phyloP scores from a whole-genome alignment of 30 jellyfish, hydroid and myxozoan species.

The Haliclystus octoradiatus region DNA sequence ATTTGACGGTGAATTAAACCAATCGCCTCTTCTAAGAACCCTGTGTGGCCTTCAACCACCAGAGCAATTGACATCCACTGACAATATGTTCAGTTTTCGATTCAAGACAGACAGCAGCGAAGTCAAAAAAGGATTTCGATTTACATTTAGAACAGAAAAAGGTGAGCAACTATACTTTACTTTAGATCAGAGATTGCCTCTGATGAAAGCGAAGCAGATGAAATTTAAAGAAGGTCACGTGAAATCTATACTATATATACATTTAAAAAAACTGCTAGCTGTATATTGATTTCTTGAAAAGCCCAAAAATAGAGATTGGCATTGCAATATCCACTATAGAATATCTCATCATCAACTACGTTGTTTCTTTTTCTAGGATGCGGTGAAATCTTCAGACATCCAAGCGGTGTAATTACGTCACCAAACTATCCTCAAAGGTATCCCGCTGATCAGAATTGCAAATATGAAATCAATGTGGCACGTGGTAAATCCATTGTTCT shows the following conservation, averaged over 20 bases:
- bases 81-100: not conserved
- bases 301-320: too few relatives aligned
- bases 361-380: too few relatives aligned
- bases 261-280: too few relatives aligned
- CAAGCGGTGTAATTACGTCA: not conserved
- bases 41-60: not conserved
- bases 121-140: not conserved
- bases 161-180: too few relatives aligned
- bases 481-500: not conserved
- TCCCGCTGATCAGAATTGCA: not conserved
- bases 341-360: too few relatives aligned
- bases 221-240: too few relatives aligned
- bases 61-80: not conserved
- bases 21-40: not conserved
- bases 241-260: too few relatives aligned
- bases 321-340: too few relatives aligned
- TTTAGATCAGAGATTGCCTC: too few relatives aligned
- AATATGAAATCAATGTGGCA: not conserved
- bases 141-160: not conserved
- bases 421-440: not conserved
- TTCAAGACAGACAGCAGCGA: not conserved
- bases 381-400: not conserved
- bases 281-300: too few relatives aligned
- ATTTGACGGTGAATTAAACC: not conserved
- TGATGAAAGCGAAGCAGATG: too few relatives aligned